These are phyloP conservation scores for Dermochelys coriacea DNA, from an alignment of 2,797 vertebrate species.

Conservation along the genomic window DNA sequence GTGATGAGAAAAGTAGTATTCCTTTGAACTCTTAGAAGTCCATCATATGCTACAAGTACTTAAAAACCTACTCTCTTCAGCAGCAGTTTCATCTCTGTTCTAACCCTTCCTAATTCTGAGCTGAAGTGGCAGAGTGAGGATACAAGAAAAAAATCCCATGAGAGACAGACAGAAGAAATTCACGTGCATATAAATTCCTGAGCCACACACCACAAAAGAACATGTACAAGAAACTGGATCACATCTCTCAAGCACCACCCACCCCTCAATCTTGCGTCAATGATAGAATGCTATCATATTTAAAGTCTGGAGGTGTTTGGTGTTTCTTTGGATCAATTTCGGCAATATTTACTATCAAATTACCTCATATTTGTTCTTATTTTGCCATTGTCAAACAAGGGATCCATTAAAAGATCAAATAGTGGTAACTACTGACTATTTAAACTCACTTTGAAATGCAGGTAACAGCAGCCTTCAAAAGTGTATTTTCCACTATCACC, in stretches of 20 bases:
- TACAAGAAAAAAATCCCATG: neutral
- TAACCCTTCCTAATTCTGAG: neutral
- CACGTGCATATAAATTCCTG: neutral
- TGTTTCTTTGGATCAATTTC: neutral
- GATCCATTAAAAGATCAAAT: neutral
- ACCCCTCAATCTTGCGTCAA: neutral
- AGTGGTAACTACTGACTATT: neutral
- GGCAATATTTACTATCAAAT: neutral
- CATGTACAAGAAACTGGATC: neutral
- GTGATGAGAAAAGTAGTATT: neutral
- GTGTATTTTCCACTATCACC: neutral
- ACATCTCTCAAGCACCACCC: neutral
- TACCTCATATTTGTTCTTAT: neutral
- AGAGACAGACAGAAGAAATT: neutral
- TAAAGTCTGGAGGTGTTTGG: neutral
- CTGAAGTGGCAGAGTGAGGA: neutral
- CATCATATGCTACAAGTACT: neutral
- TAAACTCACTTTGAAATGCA: neutral
- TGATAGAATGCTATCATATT: neutral
- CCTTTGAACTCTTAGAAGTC: neutral
- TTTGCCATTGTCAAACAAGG: neutral
- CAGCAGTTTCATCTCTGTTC: neutral
- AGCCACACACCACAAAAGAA: neutral
- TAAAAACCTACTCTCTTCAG: neutral
- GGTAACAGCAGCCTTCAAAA: neutral